Percentiles rank a stretch among this genome's conserved stretches.
Conservation (phyloP, 2,888 invertebrate genomes). For the Pammene fasciana region DNA sequence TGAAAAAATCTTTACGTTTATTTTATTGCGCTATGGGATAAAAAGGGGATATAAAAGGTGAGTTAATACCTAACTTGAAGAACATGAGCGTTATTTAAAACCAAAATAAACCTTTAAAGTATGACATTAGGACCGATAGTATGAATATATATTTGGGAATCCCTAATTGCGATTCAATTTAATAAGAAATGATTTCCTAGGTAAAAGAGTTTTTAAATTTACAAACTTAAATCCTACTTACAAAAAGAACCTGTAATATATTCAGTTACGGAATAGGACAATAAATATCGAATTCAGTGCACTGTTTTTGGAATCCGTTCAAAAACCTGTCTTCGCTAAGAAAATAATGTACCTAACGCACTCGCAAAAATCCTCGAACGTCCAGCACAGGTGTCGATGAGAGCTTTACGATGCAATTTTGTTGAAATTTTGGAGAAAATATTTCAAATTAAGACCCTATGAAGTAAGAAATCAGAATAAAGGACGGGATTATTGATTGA, state of each 20-base stretch:
- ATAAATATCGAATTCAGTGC: slow-evolving; percentile 60
- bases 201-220: not conserved
- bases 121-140: not conserved
- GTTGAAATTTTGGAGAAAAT: slow-evolving; percentile 52
- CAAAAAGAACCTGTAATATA: slow-evolving; percentile 10
- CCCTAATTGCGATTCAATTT: no score
- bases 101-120: not conserved
- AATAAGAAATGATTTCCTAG: no score
- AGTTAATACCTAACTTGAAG: not conserved
- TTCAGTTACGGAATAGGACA: slow-evolving; percentile 51
- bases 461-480: slow-evolving; percentile 19
- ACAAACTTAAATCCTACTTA: not conserved
- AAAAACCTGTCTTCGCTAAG: slow-evolving; percentile 56
- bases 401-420: slow-evolving; percentile 61
- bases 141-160: no score
- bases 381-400: slow-evolving; percentile 51
- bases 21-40: slow-evolving; percentile 31
- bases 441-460: slow-evolving; percentile 44
- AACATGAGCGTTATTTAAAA: not conserved
- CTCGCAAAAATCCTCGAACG: slow-evolving; percentile 46
- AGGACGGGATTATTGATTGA: slow-evolving; percentile 12
- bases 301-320: slow-evolving; percentile 64
- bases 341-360: slow-evolving; percentile 59
- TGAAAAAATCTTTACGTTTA: slow-evolving; percentile 39
- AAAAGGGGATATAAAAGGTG: slow-evolving; percentile 9